Base-by-base conservation (phyloP, 1,140 invertebrate species). In the Macrotrachela quadricornifera region DNA sequence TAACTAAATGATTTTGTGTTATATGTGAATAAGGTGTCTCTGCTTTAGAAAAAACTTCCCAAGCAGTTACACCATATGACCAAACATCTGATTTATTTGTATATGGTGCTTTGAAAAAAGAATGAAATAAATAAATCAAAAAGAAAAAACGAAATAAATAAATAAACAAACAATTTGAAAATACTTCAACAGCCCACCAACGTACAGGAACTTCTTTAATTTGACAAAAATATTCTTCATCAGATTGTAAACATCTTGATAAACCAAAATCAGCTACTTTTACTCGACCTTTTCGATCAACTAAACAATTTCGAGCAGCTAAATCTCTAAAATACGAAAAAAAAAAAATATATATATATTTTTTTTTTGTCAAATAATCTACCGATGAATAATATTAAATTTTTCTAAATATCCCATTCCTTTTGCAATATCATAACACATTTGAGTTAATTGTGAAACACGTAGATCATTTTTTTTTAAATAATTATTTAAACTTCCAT, bases 181-280 rank as follows among this genome's bases (percentile, higher is more conserved):
- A 71, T 18, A 30, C 21, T 30, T 30, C 21, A 30, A 30, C 8
- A 2, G 21, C 86, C 1, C 87, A 92, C 88, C 87, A 94, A 68
- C 94, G 94, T 46, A 95, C 91, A 0, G 87, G 87, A 64, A 95
- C 94, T 73, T 94, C 87, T 71, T 94, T 92, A 82, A 94, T 86
- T 18, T 87, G 87, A 60, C 90, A 85, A 1, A 46, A 46, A 46
- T 46, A 46, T 30, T 16, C 18, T 13, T 13, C 3, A 16, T 17
- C 14, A 43, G 21, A 30, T 30, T 30, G 21, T 30, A 30, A 30
- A 30, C 21, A 30, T 30, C 21, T 30, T 30, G 21, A 30, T 30
- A 30, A 8, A 30, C 21, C 21, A 30, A 30, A 30, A 30, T 30
- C 21, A 30, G 86, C 91, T 63, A 94, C 92, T 75, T 95, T 95